Percentiles rank a stretch among this genome's conserved stretches.
phyloP scores from a whole-genome alignment of 1,140 invertebrate genomes.

The Ceratosolen solmsi region DNA sequence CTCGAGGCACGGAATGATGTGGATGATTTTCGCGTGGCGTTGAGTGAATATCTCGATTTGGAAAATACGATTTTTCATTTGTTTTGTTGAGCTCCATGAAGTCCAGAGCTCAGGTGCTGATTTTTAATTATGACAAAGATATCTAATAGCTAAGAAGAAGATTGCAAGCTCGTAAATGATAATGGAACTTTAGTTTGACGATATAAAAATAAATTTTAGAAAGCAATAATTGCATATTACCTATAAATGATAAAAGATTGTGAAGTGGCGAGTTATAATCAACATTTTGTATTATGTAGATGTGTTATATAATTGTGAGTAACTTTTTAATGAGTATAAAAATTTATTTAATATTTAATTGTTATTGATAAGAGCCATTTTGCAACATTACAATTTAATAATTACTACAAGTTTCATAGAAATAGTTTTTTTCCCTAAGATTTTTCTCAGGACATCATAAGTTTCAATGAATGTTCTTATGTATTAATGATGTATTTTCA shows the following conservation, averaged over 20 bases:
- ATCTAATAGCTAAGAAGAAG: background rate
- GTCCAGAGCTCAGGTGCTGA: background rate
- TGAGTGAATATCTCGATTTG: constrained; percentile 18
- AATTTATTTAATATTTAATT: background rate
- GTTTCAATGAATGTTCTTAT: constrained; percentile 2
- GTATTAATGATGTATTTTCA: constrained; percentile 21
- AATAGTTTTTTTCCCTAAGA: constrained; percentile 8
- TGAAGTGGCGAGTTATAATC: too few relatives aligned
- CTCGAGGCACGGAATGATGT: too few relatives aligned
- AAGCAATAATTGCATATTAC: too few relatives aligned
- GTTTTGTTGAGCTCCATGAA: too few relatives aligned
- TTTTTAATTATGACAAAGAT: constrained; percentile 5
- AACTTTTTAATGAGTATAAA: background rate
- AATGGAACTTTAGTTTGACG: background rate
- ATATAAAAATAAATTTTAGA: too few relatives aligned
- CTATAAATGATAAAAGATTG: too few relatives aligned
- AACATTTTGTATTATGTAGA: too few relatives aligned
- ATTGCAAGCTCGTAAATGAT: background rate
- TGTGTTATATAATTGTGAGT: background rate
- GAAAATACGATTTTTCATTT: constrained; percentile 17
- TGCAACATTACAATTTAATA: constrained; percentile 4
- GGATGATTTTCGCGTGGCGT: constrained; percentile 14
- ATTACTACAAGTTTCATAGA: background rate
- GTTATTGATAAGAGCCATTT: background rate
- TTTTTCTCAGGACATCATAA: background rate